phyloP scores from a whole-genome alignment of 2,113 vertebrate genomes.

The Pao palembangensis region DNA sequence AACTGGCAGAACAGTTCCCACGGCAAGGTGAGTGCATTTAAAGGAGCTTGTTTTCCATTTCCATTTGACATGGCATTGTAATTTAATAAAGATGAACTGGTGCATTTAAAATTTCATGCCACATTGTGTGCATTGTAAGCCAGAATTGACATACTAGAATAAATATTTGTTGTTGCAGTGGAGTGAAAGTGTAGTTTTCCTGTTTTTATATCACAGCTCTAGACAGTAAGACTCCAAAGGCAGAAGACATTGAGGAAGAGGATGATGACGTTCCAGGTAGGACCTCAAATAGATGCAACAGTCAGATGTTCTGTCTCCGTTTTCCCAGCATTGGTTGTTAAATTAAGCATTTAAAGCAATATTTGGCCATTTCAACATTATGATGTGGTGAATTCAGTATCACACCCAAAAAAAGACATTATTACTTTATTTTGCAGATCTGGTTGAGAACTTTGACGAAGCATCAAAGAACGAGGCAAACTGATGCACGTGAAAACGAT shows the following conservation, averaged over 20 bases:
- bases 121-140: too few species aligned
- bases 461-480: slow-evolving; percentile 98
- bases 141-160: too few species aligned
- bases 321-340: neutral
- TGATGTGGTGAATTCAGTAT: too few species aligned
- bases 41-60: too few species aligned
- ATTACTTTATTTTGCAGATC: slow-evolving; percentile 76
- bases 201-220: slow-evolving; percentile 53
- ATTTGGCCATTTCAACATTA: neutral
- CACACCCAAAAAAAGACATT: neutral
- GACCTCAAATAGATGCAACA: too few species aligned
- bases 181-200: neutral
- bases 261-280: slow-evolving; percentile 96
- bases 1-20: slow-evolving; percentile 95
- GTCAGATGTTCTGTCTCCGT: too few species aligned
- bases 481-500: slow-evolving; percentile 59
- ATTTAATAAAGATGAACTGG: too few species aligned
- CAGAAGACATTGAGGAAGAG: slow-evolving; percentile 96
- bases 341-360: neutral
- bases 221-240: slow-evolving; percentile 93
- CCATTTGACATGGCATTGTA: too few species aligned
- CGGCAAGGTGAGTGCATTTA: slow-evolving; percentile 82
- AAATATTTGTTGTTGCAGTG: too few species aligned
- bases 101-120: too few species aligned
- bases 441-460: slow-evolving; percentile 98